Conservation (phyloP, 2,113 vertebrate species). For the Sphaerodactylus townsendi region DNA sequence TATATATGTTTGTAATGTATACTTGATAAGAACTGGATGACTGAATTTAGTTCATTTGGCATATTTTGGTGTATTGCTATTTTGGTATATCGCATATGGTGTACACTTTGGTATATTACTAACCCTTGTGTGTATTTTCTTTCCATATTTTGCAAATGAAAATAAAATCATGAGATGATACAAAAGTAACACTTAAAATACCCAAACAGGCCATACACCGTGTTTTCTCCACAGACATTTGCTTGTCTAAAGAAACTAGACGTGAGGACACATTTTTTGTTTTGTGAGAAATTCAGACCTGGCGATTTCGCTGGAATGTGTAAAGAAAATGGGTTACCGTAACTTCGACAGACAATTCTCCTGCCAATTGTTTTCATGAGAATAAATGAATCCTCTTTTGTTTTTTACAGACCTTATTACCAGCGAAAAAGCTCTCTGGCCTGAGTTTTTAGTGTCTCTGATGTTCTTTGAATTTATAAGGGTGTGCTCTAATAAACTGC, state of each 20-base stretch:
- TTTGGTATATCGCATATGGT: too few species aligned
- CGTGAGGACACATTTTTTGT: not conserved
- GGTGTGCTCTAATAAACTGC: slow-evolving; percentile 2
- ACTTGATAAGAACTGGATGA: too few species aligned
- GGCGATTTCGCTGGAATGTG: slow-evolving; percentile 2
- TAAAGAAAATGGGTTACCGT: not conserved
- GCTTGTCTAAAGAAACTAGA: slow-evolving; percentile 26
- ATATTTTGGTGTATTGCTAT: too few species aligned
- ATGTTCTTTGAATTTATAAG: slow-evolving; percentile 39
- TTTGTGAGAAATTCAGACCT: slow-evolving; percentile 31
- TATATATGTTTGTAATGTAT: too few species aligned
- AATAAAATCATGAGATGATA: not conserved
- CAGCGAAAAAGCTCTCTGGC: slow-evolving; percentile 14
- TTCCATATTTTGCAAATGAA: not conserved
- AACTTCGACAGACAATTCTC: slow-evolving; percentile 25
- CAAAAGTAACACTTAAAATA: fast-evolving
- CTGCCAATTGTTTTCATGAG: slow-evolving; percentile 20
- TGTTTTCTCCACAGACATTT: not conserved
- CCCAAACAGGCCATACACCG: not conserved
- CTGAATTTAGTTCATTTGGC: too few species aligned
- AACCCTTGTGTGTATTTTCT: not conserved
- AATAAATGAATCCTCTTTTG: slow-evolving; percentile 24
- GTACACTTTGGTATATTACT: not conserved
- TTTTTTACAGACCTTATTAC: slow-evolving; percentile 22
- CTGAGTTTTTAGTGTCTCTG: slow-evolving; percentile 25